Percentiles rank a stretch among this genome's conserved stretches.
Conservation (phyloP, 2,113 vertebrate species). For the Dicaeum eximium region DNA sequence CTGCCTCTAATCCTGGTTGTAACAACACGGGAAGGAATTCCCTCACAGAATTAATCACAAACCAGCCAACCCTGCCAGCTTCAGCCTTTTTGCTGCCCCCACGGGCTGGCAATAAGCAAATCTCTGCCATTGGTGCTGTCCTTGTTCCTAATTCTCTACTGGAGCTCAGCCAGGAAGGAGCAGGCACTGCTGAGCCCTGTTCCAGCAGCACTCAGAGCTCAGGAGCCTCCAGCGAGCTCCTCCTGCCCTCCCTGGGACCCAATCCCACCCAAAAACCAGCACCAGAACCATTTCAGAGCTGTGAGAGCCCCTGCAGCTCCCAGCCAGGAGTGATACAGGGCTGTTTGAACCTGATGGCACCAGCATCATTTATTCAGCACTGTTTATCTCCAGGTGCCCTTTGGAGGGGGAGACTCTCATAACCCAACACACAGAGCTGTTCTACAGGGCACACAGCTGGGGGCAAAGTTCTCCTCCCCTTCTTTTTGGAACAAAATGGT, state of each 20-base stretch:
- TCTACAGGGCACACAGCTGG: neutral
- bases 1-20: neutral
- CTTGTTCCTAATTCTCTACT: neutral
- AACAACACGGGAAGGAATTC: neutral
- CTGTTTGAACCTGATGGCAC: neutral
- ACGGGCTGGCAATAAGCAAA: neutral
- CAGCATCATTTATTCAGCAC: neutral
- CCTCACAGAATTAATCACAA: neutral
- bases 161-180: neutral
- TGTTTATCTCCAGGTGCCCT: neutral
- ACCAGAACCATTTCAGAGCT: neutral
- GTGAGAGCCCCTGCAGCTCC: neutral
- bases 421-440: neutral
- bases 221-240: neutral
- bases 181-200: neutral
- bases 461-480: neutral
- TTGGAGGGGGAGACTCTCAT: neutral
- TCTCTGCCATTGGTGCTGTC: neutral
- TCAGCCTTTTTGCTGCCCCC: neutral
- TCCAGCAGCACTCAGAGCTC: neutral
- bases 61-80: neutral
- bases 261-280: neutral
- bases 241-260: neutral
- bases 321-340: accelerated
- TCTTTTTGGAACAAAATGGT: neutral